Evolutionary conservation across 2,888 invertebrate genomes (phyloP).

Genomic region (Eurytoma adleriae): DNA sequence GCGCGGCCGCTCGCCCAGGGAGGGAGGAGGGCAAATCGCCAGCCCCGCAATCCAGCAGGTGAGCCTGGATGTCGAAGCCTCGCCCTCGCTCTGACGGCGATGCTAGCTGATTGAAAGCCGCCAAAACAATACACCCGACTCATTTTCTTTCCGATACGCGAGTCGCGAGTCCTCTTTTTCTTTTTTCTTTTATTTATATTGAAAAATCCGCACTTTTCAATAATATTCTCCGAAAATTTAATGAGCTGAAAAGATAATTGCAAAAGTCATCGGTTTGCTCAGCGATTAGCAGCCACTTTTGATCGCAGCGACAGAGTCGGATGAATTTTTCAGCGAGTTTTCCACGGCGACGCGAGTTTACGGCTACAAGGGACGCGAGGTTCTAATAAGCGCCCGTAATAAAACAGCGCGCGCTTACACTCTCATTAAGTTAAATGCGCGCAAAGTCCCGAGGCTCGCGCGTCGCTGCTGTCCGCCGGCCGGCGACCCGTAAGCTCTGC

Average conservation of each 20-base stretch:
- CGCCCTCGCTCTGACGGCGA: too few relatives aligned
- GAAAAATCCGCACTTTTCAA: background rate
- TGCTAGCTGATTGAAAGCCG: slow-evolving; percentile 34
- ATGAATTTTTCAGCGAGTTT: too few relatives aligned
- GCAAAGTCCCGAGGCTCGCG: slow-evolving; percentile 10
- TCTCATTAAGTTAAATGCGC: slow-evolving; percentile 35
- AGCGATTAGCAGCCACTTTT: too few relatives aligned
- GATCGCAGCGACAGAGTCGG: too few relatives aligned
- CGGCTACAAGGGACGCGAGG: background rate
- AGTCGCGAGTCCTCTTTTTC: background rate
- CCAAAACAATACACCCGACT: slow-evolving; percentile 34
- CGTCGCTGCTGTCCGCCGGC: slow-evolving; percentile 1
- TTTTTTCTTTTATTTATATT: slow-evolving; percentile 5
- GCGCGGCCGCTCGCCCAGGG: background rate
- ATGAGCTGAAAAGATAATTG: too few relatives aligned
- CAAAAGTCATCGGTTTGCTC: too few relatives aligned
- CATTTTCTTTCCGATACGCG: slow-evolving; percentile 10
- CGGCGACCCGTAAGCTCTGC: slow-evolving; percentile 56
- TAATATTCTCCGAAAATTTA: background rate
- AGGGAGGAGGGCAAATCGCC: background rate
- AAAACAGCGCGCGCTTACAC: background rate
- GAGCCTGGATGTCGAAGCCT: slow-evolving; percentile 17
- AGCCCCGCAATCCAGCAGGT: background rate
- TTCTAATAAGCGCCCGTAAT: slow-evolving; percentile 50
- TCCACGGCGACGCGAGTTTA: background rate